Evolutionary conservation across 2,113 vertebrate genomes (phyloP), one percentile per base, ranked within the genome.

Genomic region (Pampusana beccarii): DNA sequence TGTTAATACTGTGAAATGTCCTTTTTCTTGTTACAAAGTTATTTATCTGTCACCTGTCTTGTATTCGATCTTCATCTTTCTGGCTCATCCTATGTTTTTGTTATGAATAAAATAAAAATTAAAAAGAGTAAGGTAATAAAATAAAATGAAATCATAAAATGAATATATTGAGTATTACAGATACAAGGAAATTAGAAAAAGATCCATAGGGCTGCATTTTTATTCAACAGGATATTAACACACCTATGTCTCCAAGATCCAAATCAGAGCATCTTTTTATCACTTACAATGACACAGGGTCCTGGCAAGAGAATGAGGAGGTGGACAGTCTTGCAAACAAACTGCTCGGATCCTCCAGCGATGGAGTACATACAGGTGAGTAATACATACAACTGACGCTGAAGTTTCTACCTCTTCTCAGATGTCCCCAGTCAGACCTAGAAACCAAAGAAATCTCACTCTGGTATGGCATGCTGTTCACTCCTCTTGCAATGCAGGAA

Each of bases 161-260:
- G 74, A 90, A 46, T 94, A 90, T 85, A 86, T 91, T 62, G 31
- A 57, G 72, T 62, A 96, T 85, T 96, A 86, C 58, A 90, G 80
- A 95, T 57, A 67, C 65, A 97, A 97, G 97, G 97, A 98, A 97
- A 97, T 97, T 92, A 97, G 91, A 95, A 92, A 64, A 57, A 93
- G 57, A 84, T 94, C 80, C 94, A 65, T 80, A 94, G 56, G 89
- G 53, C 54, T 84, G 67, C 72, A 64, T 95, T 96, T 96, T 94
- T 85, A 92, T 94, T 96, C 93, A 95, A 94, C 97, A 97, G 97
- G 97, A 97, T 97, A 97, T 98, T 97, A 97, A 96, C 62, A 91
- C 79, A 90, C 75, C 50, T 70, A 60, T 29, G 50, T 54, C 92
- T 95, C 90, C 75, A 57, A 75, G 62, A 85, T 65, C 67, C 94